These are phyloP conservation scores for Oreochromis grahami DNA, from an alignment of 2,797 vertebrate genomes.

Conservation along the genomic window DNA sequence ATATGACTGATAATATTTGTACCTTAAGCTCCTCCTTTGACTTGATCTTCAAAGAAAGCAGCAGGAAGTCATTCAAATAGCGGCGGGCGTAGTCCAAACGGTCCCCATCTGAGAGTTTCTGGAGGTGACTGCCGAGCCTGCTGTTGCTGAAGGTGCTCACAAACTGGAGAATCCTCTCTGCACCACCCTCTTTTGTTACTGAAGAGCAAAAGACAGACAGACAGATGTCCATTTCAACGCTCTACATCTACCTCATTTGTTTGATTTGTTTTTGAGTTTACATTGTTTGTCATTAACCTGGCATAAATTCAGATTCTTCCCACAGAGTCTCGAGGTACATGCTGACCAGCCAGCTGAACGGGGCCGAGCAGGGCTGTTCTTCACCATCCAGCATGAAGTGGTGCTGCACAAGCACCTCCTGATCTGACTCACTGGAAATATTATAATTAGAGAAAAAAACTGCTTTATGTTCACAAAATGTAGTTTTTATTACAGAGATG, in stretches of 20 bases:
- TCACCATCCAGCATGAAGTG: conserved; percentile 51
- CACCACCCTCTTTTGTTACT: conserved; percentile 37
- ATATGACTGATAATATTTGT: not conserved
- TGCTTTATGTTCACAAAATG: not conserved
- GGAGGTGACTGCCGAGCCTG: conserved; percentile 45
- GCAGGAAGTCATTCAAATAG: conserved; percentile 71
- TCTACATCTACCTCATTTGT: fast-evolving
- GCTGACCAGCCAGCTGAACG: conserved; percentile 75
- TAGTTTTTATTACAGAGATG: not conserved
- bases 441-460: not conserved
- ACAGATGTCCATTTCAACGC: not conserved
- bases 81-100: conserved; percentile 11
- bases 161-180: conserved; percentile 59
- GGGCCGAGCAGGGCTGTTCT: conserved; percentile 45
- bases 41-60: conserved; percentile 60
- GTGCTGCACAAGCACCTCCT: conserved; percentile 68
- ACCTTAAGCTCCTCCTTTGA: conserved; percentile 61
- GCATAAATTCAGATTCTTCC: conserved; percentile 75
- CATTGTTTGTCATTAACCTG: conserved; percentile 38
- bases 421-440: conserved; percentile 45
- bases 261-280: not conserved
- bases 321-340: conserved; percentile 66
- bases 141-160: conserved; percentile 61
- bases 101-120: conserved; percentile 55
- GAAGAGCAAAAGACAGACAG: not conserved